A percentile compares a stretch with the other conserved stretches of the same genome.
Evolutionary conservation across 2,797 vertebrate genomes (phyloP).

Genomic region (Neosalanx taihuensis): DNA sequence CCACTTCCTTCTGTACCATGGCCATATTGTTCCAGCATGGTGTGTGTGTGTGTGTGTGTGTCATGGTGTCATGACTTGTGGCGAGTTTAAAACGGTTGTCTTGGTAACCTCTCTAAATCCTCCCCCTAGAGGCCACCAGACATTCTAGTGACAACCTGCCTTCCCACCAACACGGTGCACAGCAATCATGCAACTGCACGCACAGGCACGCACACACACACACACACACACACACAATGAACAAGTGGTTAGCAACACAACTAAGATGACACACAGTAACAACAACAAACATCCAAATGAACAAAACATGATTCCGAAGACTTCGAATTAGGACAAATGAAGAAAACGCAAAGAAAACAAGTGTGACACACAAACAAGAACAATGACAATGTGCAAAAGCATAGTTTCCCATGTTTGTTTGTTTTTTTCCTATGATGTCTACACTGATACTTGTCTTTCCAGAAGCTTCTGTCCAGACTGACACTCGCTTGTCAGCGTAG

Average conservation of each 20-base stretch:
- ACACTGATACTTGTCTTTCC: not conserved
- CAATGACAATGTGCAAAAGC: conserved; percentile 53
- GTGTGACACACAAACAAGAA: conserved; percentile 11
- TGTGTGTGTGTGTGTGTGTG: conserved; percentile 13
- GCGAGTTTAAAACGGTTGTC: conserved; percentile 70
- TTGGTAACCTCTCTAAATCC: conserved; percentile 25
- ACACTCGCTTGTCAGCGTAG: conserved; percentile 8
- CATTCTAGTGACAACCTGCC: not conserved
- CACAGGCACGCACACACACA: not conserved
- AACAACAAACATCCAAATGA: conserved; percentile 14
- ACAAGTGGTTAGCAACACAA: conserved; percentile 40
- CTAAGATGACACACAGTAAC: conserved; percentile 24
- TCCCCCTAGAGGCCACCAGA: not conserved
- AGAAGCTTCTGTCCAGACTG: conserved; percentile 1
- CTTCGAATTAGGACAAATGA: conserved; percentile 38
- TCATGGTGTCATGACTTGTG: conserved; percentile 23
- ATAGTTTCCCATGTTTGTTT: not conserved
- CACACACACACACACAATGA: conserved; percentile 27
- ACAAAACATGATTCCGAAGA: conserved; percentile 46
- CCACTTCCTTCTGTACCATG: not conserved
- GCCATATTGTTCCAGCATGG: not conserved
- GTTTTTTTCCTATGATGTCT: not conserved
- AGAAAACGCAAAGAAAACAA: conserved; percentile 20
- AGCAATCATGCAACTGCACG: not conserved
- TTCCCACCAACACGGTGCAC: not conserved